These are phyloP conservation scores for Venustoraphidia nigricollis DNA, from an alignment of 2,888 invertebrate species.

Conservation along the genomic window DNA sequence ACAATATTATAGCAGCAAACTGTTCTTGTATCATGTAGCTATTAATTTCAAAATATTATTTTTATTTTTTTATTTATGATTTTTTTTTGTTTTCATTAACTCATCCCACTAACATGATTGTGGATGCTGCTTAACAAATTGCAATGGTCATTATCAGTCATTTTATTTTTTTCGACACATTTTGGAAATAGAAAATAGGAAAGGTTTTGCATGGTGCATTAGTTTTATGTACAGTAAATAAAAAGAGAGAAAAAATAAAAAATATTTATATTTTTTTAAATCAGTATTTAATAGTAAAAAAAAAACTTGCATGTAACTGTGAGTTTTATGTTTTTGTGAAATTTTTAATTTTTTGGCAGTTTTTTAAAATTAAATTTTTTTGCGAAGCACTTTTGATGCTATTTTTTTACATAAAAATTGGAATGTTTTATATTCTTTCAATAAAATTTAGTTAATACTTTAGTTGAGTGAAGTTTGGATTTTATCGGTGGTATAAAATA, in stretches of 20 bases:
- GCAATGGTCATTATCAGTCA: not conserved
- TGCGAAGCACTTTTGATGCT: slow-evolving; percentile 3
- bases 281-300: not conserved
- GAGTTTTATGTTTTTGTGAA: slow-evolving; percentile 10
- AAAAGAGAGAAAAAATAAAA: not conserved
- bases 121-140: no score
- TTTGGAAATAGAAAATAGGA: not conserved
- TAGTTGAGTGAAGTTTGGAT: slow-evolving; percentile 12
- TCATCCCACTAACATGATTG: no score
- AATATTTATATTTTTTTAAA: not conserved
- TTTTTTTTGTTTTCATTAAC: no score
- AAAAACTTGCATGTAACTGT: slow-evolving; percentile 7
- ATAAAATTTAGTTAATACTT: slow-evolving; percentile 5
- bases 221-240: slow-evolving; percentile 1
- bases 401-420: not conserved
- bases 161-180: not conserved
- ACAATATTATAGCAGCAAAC: no score
- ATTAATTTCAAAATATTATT: no score
- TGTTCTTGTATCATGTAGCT: no score
- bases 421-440: not conserved
- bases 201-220: slow-evolving; percentile 3
- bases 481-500: not conserved
- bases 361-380: slow-evolving; percentile 10
- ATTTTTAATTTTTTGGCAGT: slow-evolving; percentile 8
- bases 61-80: no score